Conservation (phyloP, 2,797 vertebrate species). For the Myiotriccus ornatus region DNA sequence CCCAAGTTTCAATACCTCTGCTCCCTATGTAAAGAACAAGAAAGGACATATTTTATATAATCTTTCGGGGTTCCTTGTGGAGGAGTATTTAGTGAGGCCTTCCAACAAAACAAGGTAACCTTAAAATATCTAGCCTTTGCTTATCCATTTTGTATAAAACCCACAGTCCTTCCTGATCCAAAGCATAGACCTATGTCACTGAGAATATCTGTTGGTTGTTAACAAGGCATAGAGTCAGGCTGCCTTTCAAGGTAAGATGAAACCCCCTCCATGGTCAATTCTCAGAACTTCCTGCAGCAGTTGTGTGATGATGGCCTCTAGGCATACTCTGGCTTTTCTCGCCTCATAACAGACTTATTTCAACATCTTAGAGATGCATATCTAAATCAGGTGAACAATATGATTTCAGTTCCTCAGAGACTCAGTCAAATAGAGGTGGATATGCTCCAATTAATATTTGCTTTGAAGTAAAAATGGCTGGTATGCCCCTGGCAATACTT, state of each 20-base stretch:
- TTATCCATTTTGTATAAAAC: background rate
- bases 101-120: conserved; percentile 66
- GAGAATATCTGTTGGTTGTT: background rate
- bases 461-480: background rate
- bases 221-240: background rate
- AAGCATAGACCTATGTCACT: background rate
- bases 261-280: background rate
- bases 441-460: background rate
- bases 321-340: background rate
- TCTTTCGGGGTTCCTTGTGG: conserved; percentile 64
- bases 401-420: background rate
- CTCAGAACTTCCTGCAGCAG: background rate
- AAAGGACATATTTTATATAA: conserved; percentile 69
- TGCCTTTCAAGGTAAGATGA: background rate
- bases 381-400: background rate
- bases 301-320: background rate
- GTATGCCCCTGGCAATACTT: background rate
- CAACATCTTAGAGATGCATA: background rate
- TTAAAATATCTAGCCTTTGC: background rate
- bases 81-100: conserved; percentile 66
- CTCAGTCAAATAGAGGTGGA: background rate
- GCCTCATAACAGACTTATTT: background rate
- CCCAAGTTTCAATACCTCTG: background rate
- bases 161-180: background rate
- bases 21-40: conserved; percentile 51